A percentile compares a stretch with the other conserved stretches of the same genome.
phyloP scores from a whole-genome alignment of 2,888 invertebrate genomes.

The Lordiphosa fenestrarum region DNA sequence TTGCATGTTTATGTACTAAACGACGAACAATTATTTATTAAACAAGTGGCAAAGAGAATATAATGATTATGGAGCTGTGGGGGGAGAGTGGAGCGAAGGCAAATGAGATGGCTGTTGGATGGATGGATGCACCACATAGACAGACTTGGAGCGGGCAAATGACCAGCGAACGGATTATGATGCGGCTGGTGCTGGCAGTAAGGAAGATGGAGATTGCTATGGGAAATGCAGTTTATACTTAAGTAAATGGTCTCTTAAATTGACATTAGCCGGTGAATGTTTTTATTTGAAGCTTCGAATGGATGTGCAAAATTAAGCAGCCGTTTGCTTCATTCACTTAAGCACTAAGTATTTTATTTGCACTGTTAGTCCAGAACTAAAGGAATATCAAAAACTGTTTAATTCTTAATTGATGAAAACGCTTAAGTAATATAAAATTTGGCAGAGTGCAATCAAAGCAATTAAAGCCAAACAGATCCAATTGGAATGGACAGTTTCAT shows the following conservation, averaged over 20 bases:
- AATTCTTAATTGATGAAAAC: conserved; percentile 36
- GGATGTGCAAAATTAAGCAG: no score
- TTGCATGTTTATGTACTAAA: conserved; percentile 59
- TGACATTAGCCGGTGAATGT: no score
- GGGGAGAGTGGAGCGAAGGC: not conserved
- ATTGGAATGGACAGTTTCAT: no score
- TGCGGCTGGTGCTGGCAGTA: no score
- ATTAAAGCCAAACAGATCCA: no score
- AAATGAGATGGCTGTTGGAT: no score
- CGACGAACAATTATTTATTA: conserved; percentile 64
- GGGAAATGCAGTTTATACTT: not conserved
- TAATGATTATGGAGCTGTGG: conserved; percentile 19
- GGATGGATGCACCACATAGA: conserved; percentile 1
- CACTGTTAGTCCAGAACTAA: not conserved
- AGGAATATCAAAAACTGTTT: conserved; percentile 18
- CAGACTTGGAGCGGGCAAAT: conserved; percentile 12
- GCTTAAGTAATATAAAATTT: conserved; percentile 36
- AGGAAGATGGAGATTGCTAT: not conserved
- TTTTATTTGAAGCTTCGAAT: no score
- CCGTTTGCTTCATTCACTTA: no score
- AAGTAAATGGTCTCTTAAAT: not conserved
- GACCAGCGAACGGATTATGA: no score
- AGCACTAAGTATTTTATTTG: no score
- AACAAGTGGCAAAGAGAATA: conserved; percentile 39
- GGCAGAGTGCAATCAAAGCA: no score